Base-by-base conservation (phyloP, 2,113 vertebrate genomes). In the Rhea pennata region DNA sequence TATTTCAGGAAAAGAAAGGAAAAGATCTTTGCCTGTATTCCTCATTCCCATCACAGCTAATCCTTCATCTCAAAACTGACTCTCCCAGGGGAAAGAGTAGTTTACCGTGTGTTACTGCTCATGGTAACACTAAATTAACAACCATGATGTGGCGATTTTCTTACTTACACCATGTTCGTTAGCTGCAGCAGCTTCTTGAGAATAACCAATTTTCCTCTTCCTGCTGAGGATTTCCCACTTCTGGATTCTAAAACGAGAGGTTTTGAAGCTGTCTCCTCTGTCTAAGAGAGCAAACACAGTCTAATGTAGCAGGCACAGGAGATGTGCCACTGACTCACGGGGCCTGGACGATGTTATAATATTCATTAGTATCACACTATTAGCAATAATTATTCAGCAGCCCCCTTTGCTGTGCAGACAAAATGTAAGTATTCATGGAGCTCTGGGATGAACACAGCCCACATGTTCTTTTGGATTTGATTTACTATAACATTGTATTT, bases 181-280 rank as follows among this genome's bases (percentile, higher is more conserved):
- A 54, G 10, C 22, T 83, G 27, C 6, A 58, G 50, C 33, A 83
- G 61, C 0, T 0, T 2, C 1, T 48, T 56, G 29, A 46, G 58
- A 84, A 14, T 62, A 86, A 33, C 16, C 65, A 42, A 23, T 54
- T 78, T 87, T 80, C 46, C 27, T 1, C 0, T 64, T 44, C 15
- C 29, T 86, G 36, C 26, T 23, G 44, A 83, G 83, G 36, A 64
- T 29, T 66, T 90, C 40, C 64, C 9, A n/a, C 8, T 59, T 12
- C 26, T 62, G 26, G 13, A 62, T 70, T 64, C 46, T 48, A 71
- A 51, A 80, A 24, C 51, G 20, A 51, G 26, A 74, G 5, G 9
- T 24, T 80, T 51, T 71, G 17, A 44, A 86, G 10, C 12, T 51
- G 6, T 59, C 12, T 59, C 33, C 54, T 73, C n/a, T 74, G 9